Conservation (phyloP, 2,888 invertebrate genomes). For the Cheilosia urbana region DNA sequence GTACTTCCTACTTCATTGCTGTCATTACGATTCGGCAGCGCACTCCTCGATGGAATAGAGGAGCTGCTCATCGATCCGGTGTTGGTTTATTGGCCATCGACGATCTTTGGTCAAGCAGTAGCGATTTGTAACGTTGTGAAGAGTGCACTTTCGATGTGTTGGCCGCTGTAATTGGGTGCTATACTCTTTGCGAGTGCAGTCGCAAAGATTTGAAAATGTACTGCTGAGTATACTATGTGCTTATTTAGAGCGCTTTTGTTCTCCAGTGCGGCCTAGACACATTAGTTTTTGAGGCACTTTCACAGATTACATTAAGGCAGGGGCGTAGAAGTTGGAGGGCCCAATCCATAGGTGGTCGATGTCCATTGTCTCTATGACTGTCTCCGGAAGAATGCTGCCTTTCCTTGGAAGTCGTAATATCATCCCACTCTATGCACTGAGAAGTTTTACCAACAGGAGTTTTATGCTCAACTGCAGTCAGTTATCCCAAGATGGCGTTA, state of each 20-base stretch:
- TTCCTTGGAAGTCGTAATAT: no score
- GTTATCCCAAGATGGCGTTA: no score
- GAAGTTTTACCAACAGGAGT: no score
- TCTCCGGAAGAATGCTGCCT: no score
- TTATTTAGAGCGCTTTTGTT: constrained; percentile 30
- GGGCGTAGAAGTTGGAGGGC: background rate
- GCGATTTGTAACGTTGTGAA: constrained; percentile 63
- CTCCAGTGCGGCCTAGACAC: constrained; percentile 32
- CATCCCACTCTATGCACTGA: no score
- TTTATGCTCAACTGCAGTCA: no score
- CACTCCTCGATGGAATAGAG: constrained; percentile 7
- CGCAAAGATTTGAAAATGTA: constrained; percentile 5
- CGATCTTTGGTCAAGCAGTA: constrained; percentile 62
- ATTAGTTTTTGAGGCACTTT: constrained; percentile 24
- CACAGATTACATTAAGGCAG: constrained; percentile 3
- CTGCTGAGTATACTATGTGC: background rate
- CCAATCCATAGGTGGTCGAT: background rate
- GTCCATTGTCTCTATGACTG: no score
- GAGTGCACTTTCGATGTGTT: constrained; percentile 29
- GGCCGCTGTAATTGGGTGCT: constrained; percentile 30
- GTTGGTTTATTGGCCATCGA: constrained; percentile 54
- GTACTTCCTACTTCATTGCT: constrained; percentile 45
- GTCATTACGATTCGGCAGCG: constrained; percentile 55
- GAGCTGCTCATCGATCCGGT: constrained; percentile 23
- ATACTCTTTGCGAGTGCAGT: constrained; percentile 1